Evolutionary conservation across 1,140 invertebrate genomes (phyloP).

Genomic region (Euwallacea fornicatus): DNA sequence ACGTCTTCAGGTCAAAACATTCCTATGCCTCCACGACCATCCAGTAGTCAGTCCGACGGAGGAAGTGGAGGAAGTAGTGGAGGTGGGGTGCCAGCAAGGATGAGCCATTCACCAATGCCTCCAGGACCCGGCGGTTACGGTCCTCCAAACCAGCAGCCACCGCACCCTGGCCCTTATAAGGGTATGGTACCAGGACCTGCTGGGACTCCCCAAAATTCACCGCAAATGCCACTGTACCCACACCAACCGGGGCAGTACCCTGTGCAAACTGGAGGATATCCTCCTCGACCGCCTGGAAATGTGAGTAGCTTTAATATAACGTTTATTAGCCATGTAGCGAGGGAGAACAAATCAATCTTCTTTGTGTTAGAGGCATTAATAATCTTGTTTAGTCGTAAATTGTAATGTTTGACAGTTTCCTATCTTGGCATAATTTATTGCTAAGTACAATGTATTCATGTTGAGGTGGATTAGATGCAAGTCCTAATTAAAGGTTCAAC

Average conservation of each 20-base stretch:
- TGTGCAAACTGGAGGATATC: conserved; percentile 57
- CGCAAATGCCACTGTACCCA: conserved; percentile 59
- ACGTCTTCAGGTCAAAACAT: conserved; percentile 78
- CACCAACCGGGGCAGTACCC: conserved; percentile 58
- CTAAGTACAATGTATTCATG: background rate
- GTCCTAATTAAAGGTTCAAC: too few relatives aligned
- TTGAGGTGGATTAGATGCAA: too few relatives aligned
- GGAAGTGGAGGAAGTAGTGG: conserved; percentile 65
- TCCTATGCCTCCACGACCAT: conserved; percentile 88
- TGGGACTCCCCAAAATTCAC: conserved; percentile 44
- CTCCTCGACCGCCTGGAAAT: conserved; percentile 58
- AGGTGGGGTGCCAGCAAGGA: conserved; percentile 54
- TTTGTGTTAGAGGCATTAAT: background rate
- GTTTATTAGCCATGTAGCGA: background rate
- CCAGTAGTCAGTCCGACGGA: conserved; percentile 85
- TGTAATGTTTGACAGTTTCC: conserved; percentile 8
- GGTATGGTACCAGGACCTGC: conserved; percentile 58
- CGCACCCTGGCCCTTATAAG: conserved; percentile 66
- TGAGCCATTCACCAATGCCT: conserved; percentile 76
- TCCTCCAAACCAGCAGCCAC: conserved; percentile 58
- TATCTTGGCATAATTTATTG: background rate
- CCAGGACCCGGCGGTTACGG: conserved; percentile 67
- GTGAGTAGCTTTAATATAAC: conserved; percentile 39
- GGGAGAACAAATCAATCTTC: background rate
- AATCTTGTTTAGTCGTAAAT: background rate